phyloP scores from a whole-genome alignment of 2,113 vertebrate species.

The Menura novaehollandiae region DNA sequence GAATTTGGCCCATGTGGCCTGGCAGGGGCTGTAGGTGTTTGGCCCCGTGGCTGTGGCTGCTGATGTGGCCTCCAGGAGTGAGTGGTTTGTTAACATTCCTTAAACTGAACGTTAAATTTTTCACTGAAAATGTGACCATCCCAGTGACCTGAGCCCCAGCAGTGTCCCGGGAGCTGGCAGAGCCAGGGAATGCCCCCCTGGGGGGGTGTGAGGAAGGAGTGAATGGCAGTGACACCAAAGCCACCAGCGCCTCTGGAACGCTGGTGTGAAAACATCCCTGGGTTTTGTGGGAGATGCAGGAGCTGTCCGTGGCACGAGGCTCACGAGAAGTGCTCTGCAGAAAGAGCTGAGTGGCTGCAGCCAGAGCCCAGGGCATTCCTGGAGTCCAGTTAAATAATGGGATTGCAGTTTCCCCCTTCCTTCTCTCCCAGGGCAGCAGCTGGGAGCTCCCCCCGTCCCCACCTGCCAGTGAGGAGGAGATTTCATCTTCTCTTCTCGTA shows the following conservation, averaged over 20 bases:
- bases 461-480: fast-evolving
- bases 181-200: background rate
- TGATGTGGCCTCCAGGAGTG: fast-evolving
- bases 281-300: fast-evolving
- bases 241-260: fast-evolving
- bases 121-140: fast-evolving
- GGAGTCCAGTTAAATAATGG: background rate
- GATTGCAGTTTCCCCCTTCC: background rate
- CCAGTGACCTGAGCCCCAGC: background rate
- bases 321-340: fast-evolving
- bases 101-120: background rate
- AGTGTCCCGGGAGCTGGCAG: background rate
- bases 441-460: background rate
- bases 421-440: background rate
- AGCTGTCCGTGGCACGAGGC: background rate
- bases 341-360: background rate
- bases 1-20: background rate
- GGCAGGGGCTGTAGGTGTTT: background rate
- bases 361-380: background rate
- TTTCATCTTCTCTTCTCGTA: background rate
- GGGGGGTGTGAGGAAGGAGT: background rate
- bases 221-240: fast-evolving
- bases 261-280: background rate
- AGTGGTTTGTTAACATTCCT: background rate
- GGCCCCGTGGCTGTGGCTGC: background rate